Base-by-base conservation (phyloP, 2,113 vertebrate genomes). In the Gavia stellata region DNA sequence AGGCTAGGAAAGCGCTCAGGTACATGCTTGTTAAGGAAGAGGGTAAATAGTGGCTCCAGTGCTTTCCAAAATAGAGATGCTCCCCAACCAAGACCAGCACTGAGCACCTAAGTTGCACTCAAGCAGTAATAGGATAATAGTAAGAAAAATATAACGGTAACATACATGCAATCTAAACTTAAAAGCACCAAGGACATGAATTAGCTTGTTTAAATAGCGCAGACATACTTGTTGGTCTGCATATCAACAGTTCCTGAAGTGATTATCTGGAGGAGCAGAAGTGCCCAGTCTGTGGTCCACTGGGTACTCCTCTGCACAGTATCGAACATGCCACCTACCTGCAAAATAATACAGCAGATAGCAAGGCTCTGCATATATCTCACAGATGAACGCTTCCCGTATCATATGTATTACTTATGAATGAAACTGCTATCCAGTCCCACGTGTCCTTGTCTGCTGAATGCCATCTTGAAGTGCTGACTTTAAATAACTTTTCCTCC, bases 311-410 rank as follows among this genome's bases (percentile, higher is more conserved):
- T 96, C 96, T 98, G 98, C 25, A 98, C 98, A 0, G 98, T 98
- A 72, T 97, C 98, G 83, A 98, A 98, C 98, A 97, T 98, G 36
- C 97, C 98, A 45, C 98, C 98, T 4, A 98, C 98, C 98, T 44
- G 65, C 29, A 79, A 70, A 87, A 63, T 6, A 92, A 53, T 1
- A 77, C 23, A 31, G 65, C 14, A 12, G 38, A 16, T 0, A 17
- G 72, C 70, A 53, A 16, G 55, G 79, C 63, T 63, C 68, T 17
- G 58, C 59, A 20, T 0, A 0, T 2, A 3, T 9, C 83, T 23
- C 11, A 44, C 5, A 28, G 44, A 31, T 7, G 9, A 38, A 36
- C 4, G 0, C 5, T 6, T 19, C 40, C 44, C 12, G 38, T 4
- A 4, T 6, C 42, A 5, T 4, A 10, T 3, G 28, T 23, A 3